Conservation (phyloP, 1,140 invertebrate genomes). For the Heliothis virescens region DNA sequence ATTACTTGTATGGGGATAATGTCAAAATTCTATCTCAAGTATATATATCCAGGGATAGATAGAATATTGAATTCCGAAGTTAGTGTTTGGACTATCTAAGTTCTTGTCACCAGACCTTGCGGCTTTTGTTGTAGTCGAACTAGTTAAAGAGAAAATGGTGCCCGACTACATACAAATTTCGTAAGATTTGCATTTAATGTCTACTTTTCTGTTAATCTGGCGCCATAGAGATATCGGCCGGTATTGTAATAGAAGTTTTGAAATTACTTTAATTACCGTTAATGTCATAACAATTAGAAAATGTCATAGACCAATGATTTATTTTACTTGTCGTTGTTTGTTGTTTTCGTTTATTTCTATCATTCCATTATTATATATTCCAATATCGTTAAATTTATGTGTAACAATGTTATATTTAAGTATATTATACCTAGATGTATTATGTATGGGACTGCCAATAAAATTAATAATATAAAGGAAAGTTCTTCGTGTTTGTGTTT, state of each 20-base stretch:
- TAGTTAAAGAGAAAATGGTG: constrained; percentile 17
- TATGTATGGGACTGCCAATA: constrained; percentile 19
- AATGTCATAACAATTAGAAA: constrained; percentile 30
- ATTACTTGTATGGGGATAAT: no score
- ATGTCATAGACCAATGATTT: background rate
- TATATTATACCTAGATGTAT: background rate
- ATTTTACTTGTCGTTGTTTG: background rate
- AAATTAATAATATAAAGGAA: background rate
- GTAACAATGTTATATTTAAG: background rate
- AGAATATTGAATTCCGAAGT: no score
- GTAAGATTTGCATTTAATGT: constrained; percentile 35
- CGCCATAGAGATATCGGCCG: constrained; percentile 30
- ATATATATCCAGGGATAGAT: no score
- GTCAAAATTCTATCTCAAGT: no score
- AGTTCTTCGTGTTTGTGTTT: background rate
- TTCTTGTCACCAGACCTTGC: background rate
- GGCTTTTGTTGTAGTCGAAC: background rate
- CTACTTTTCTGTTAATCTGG: constrained; percentile 15
- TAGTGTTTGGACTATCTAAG: no score
- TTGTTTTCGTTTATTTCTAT: background rate
- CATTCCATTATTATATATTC: background rate
- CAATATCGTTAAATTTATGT: background rate
- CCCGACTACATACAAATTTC: constrained; percentile 3
- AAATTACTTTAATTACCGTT: constrained; percentile 33
- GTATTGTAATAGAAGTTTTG: constrained; percentile 27